Conservation (phyloP, 2,888 invertebrate genomes). For the Altica lythri region DNA sequence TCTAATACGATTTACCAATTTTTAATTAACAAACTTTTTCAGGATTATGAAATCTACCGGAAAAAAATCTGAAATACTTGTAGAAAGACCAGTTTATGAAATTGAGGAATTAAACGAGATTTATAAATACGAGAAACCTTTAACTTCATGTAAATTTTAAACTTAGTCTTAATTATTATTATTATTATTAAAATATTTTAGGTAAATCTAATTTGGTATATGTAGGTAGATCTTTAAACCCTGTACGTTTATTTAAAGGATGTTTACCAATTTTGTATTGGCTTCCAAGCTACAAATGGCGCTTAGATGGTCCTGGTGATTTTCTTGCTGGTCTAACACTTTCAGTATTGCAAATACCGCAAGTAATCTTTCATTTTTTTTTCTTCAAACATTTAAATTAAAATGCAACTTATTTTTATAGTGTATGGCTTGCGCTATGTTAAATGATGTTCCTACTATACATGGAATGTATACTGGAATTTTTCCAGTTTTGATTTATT, state of each 20-base stretch:
- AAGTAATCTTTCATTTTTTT: slow-evolving; percentile 61
- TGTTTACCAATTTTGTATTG: slow-evolving; percentile 66
- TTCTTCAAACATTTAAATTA: slow-evolving; percentile 17
- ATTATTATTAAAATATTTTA: slow-evolving; percentile 24
- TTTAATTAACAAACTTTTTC: too few relatives aligned
- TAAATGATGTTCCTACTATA: slow-evolving; percentile 75
- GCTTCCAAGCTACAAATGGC: slow-evolving; percentile 69
- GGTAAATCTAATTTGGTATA: slow-evolving; percentile 36
- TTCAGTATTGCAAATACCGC: slow-evolving; percentile 88
- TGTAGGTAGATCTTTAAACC: slow-evolving; percentile 32
- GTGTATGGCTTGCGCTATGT: slow-evolving; percentile 80
- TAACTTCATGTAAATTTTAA: slow-evolving; percentile 29
- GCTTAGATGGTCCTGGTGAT: slow-evolving; percentile 70
- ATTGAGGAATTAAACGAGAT: slow-evolving; percentile 69
- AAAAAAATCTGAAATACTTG: slow-evolving; percentile 47
- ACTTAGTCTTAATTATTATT: slow-evolving; percentile 1
- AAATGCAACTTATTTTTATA: slow-evolving; percentile 42
- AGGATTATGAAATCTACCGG: slow-evolving; percentile 45
- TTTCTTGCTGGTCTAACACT: slow-evolving; percentile 84
- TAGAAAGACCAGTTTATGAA: slow-evolving; percentile 69
- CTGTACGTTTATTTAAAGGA: slow-evolving; percentile 36
- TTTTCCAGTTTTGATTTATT: slow-evolving; percentile 86
- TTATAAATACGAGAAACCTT: slow-evolving; percentile 65
- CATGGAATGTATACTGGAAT: slow-evolving; percentile 82
- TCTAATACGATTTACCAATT: too few relatives aligned